Percentiles rank a stretch among this genome's conserved stretches.
These are phyloP conservation scores for Cinclus cinclus DNA, from an alignment of 2,113 vertebrate species.

Conservation along the genomic window DNA sequence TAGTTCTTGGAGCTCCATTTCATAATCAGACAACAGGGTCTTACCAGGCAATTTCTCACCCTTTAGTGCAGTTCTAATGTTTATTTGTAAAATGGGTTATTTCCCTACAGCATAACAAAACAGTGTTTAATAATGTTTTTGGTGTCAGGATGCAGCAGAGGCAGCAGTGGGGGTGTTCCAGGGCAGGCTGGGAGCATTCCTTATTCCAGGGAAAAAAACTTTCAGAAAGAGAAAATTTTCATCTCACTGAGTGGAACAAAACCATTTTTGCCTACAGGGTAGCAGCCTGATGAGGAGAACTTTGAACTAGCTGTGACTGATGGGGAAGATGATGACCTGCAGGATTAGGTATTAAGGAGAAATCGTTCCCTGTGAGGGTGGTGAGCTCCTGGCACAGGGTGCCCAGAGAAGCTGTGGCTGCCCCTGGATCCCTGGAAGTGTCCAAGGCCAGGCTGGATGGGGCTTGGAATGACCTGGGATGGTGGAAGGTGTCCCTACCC, in stretches of 20 bases:
- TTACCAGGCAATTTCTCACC: not conserved
- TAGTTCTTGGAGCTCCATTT: not conserved
- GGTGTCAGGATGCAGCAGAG: not conserved
- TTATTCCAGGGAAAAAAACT: not conserved
- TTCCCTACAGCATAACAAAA: not conserved
- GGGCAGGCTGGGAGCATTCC: not conserved
- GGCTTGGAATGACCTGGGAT: not conserved
- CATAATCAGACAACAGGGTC: not conserved
- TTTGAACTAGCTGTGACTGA: not conserved
- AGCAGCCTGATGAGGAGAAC: not conserved
- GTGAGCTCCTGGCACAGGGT: accelerated
- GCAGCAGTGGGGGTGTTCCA: accelerated
- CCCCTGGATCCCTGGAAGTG: not conserved
- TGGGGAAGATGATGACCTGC: not conserved
- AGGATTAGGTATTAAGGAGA: not conserved
- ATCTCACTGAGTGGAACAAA: not conserved
- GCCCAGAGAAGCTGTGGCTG: not conserved
- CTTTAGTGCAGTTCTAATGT: not conserved
- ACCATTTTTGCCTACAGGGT: not conserved
- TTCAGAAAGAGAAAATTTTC: not conserved
- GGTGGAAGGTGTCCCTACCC: not conserved
- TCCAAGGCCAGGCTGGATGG: accelerated
- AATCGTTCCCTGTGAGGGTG: not conserved
- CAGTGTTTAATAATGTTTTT: not conserved
- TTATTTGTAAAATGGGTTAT: not conserved